Conservation (phyloP, 2,113 vertebrate species). For the Indicator maculatus region DNA sequence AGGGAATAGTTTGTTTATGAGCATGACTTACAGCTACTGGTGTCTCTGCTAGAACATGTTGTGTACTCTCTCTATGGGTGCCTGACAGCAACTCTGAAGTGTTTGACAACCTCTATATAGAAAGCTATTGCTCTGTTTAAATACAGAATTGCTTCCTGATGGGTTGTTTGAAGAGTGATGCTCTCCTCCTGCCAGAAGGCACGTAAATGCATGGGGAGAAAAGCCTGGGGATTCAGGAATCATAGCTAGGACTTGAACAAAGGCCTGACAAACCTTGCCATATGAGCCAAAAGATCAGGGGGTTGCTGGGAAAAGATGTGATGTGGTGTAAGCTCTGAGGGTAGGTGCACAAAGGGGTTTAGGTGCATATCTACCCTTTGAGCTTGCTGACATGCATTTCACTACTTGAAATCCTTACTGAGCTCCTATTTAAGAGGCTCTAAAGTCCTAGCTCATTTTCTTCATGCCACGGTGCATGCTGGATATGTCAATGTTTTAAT, state of each 20-base stretch:
- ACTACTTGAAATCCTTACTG: not conserved
- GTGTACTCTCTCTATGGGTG: not conserved
- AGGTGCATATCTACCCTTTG: rapidly evolving
- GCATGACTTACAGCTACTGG: not conserved
- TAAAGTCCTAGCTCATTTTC: conserved; percentile 16
- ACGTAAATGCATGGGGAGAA: not conserved
- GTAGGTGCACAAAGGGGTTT: not conserved
- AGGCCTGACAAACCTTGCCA: not conserved
- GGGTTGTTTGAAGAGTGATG: not conserved
- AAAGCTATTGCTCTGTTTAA: not conserved
- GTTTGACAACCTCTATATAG: not conserved
- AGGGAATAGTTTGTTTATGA: not conserved
- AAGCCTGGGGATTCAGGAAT: not conserved
- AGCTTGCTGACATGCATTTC: not conserved
- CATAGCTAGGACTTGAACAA: rapidly evolving
- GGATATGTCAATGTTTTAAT: conserved; percentile 59
- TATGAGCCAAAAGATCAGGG: not conserved
- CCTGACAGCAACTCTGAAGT: not conserved
- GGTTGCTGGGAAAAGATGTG: not conserved
- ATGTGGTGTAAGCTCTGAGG: not conserved
- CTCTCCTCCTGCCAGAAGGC: not conserved
- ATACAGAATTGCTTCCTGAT: not conserved
- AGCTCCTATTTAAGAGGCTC: not conserved
- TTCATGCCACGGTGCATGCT: not conserved
- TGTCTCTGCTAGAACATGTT: not conserved